Evolutionary conservation across 2,888 invertebrate species (phyloP), one percentile per base, ranked within the genome.

Genomic region (Drosophila affinis): DNA sequence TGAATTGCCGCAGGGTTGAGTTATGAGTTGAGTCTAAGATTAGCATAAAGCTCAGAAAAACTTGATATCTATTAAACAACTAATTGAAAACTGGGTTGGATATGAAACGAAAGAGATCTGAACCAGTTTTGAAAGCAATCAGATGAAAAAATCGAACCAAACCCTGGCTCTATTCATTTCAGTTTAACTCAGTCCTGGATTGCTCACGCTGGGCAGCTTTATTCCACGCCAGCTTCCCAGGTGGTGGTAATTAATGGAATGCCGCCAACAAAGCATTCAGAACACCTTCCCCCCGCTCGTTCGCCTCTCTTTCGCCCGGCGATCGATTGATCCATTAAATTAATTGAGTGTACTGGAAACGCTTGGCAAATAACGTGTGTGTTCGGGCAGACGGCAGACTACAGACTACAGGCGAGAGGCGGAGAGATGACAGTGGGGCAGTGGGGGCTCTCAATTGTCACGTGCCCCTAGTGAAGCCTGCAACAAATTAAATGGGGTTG

Each of bases 261-360:
- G 53, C 27, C 27, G 47, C 49, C 34, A 46, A 46, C 69, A 73
- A 54, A 58, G 21, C 60, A 63, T 39, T 57, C n/a, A 27, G 27
- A 65, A 64, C 77, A 72, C 52, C 75, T 58, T 51, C 46, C 46
- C 14, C 62, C 62, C 29, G 61, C 67, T 72, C 67, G 3, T 67
- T 46, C 18, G 62, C 48, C 53, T 49, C 47, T 29, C 65, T 56
- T 68, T 39, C 53, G 53, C 48, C 44, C 46, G 73, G 48, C 84
- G 83, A 86, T 86, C 83, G 81, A 83, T 83, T 81, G 79, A 76
- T 81, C 86, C 83, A 83, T 83, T 83, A 83, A 83, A 83, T 86
- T 81, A 83, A 83, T 83, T 83, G 86, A 86, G 81, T 82, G 77
- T 76, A 80, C 77, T 76, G 75, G 57, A 81, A 81, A 73, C 77